A percentile compares a stretch with the other conserved stretches of the same genome.
phyloP scores from a whole-genome alignment of 1,140 invertebrate genomes.

The Drosophila arizonae region DNA sequence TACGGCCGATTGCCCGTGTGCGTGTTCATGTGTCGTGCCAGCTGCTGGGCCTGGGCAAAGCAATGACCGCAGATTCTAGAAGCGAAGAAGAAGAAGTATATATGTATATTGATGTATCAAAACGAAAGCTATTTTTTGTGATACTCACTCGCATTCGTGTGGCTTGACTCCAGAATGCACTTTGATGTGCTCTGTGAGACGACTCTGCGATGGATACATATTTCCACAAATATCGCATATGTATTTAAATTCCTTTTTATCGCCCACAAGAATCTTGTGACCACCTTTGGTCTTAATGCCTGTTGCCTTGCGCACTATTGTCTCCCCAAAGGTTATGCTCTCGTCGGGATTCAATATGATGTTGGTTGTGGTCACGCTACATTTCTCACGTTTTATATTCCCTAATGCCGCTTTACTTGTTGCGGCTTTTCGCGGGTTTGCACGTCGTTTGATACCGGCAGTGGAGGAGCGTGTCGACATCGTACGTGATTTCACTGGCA shows the following conservation, averaged over 20 bases:
- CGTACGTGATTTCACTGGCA: constrained; percentile 35
- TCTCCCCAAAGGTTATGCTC: constrained; percentile 52
- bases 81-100: constrained; percentile 3
- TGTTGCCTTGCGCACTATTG: constrained; percentile 40
- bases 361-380: constrained; percentile 15
- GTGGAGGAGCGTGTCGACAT: constrained; percentile 17
- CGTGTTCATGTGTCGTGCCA: constrained; percentile 80
- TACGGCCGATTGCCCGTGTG: constrained; percentile 85
- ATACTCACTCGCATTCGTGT: constrained; percentile 78
- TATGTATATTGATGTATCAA: background rate
- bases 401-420: constrained; percentile 7
- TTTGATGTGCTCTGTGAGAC: constrained; percentile 81
- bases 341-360: constrained; percentile 51
- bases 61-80: constrained; percentile 74
- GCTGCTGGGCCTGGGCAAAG: constrained; percentile 75
- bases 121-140: background rate
- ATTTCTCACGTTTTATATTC: constrained; percentile 43
- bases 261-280: constrained; percentile 65
- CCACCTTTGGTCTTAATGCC: constrained; percentile 69
- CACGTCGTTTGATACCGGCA: constrained; percentile 38
- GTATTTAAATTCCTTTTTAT: constrained; percentile 74
- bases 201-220: constrained; percentile 78
- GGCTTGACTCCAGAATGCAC: constrained; percentile 77
- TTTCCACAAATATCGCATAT: constrained; percentile 82
- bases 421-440: constrained; percentile 29